Evolutionary conservation across 2,113 vertebrate species (phyloP).

Genomic region (Gasterosteus nipponicus): DNA sequence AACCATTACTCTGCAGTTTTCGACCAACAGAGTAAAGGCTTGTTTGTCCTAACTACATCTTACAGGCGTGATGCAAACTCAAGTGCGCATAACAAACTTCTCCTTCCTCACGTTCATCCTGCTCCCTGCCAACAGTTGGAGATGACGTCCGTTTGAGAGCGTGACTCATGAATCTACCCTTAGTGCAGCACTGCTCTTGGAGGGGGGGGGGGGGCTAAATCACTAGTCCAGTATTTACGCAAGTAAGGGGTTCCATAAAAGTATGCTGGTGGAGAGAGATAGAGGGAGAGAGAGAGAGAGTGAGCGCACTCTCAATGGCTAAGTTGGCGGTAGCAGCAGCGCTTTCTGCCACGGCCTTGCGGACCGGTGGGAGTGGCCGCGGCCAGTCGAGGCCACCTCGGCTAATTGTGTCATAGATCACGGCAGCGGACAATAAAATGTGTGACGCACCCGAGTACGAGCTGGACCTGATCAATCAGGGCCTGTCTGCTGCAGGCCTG

Average conservation of each 20-base stretch:
- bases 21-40: slow-evolving; percentile 51
- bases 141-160: slow-evolving; percentile 77
- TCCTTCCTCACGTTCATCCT: slow-evolving; percentile 69
- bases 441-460: slow-evolving; percentile 49
- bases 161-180: slow-evolving; percentile 81
- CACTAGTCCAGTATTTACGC: slow-evolving; percentile 69
- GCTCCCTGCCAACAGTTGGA: slow-evolving; percentile 64
- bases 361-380: slow-evolving; percentile 49
- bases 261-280: slow-evolving; percentile 59
- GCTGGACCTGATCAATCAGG: slow-evolving; percentile 59
- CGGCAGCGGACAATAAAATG: slow-evolving; percentile 57
- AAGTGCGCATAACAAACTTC: slow-evolving; percentile 69
- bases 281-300: slow-evolving; percentile 55
- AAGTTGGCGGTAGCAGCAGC: slow-evolving; percentile 50
- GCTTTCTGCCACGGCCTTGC: slow-evolving; percentile 58
- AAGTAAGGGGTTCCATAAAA: slow-evolving; percentile 75
- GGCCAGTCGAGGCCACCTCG: slow-evolving; percentile 60
- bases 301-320: slow-evolving; percentile 46
- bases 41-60: slow-evolving; percentile 52
- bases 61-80: slow-evolving; percentile 69
- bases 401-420: slow-evolving; percentile 69
- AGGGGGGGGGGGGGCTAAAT: slow-evolving; percentile 66
- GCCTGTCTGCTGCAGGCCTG: slow-evolving; percentile 39
- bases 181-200: slow-evolving; percentile 72
- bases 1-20: slow-evolving; percentile 45